A percentile compares a stretch with the other conserved stretches of the same genome.
Conservation (phyloP, 2,113 vertebrate species). For the Agapornis roseicollis region DNA sequence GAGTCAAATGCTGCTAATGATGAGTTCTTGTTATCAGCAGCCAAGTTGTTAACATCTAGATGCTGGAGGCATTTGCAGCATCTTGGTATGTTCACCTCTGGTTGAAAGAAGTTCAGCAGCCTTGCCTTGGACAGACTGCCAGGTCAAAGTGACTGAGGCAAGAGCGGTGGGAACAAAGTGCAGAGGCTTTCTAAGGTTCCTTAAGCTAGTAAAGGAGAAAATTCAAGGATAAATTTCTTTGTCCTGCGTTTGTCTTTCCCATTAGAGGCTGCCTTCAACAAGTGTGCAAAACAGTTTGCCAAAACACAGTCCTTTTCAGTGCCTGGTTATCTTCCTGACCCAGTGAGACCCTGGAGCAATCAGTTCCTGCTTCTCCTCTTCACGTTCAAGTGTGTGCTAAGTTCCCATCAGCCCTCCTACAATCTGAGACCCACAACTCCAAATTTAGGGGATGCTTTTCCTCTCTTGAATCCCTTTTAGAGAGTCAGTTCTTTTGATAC, state of each 20-base stretch:
- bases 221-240: not conserved
- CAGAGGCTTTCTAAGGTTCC: not conserved
- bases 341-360: not conserved
- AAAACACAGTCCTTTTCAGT: not conserved
- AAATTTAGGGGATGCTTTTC: not conserved
- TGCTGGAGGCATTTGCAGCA: not conserved
- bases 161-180: not conserved
- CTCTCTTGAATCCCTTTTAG: not conserved
- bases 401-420: not conserved
- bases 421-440: not conserved
- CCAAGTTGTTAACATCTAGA: rapidly evolving
- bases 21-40: not conserved
- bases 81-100: not conserved
- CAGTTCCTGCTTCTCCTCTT: not conserved
- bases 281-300: not conserved
- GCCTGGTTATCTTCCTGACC: not conserved
- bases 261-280: not conserved
- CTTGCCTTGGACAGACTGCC: not conserved
- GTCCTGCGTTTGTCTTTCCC: not conserved
- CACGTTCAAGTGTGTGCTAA: not conserved
- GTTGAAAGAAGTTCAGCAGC: not conserved
- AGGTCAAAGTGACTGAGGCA: not conserved
- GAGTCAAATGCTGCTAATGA: not conserved
- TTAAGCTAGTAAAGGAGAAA: not conserved
- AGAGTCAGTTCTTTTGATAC: not conserved